Evolutionary conservation across 2,113 vertebrate species (phyloP), one percentile per base, ranked within the genome.

Genomic region (Aphyosemion australe): DNA sequence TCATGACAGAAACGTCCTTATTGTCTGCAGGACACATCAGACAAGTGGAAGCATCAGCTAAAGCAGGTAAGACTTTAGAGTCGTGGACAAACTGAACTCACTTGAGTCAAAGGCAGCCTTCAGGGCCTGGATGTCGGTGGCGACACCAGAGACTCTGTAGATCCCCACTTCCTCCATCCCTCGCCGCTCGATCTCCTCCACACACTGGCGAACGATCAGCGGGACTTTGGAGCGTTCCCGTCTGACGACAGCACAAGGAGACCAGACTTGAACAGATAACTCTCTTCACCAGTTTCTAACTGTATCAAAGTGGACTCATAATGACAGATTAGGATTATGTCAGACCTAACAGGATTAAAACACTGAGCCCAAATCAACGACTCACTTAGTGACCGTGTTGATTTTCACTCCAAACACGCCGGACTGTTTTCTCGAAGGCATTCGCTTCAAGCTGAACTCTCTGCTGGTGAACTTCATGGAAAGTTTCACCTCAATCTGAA

Each of bases 91-190:
- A 58, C 7, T 1, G 58, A 86, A 94, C 97, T 95, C 87, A 99
- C 97, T 99, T 80, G 94, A 92, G 81, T 99, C 97, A 50, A 98
- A 99, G 31, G 97, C 95, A 0, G 93, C 96, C 88, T 98, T 99
- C 79, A 99, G 82, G 0, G 95, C 92, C 72, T 99, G 97, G 90
- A 99, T 99, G 78, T 99, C 97, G 0, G 97, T 99, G 4, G 97
- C 97, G 4, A 99, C 97, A 0, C 97, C 97, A 0, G 97, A 99
- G 61, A 99, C 96, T 0, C 97, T 90, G 89, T 99, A 99, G 90
- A 99, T 98, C 62, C 97, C 97, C 88, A 99, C 95, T 65, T 99
- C 97, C 70, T 99, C 97, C 96, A 98, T 94, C 12, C 97, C 97
- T 1, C 97, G 93, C 12, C 95, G 93, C 87, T 99, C 97, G 0